Conservation (phyloP, 2,888 invertebrate genomes). For the Lissonota sp. region DNA sequence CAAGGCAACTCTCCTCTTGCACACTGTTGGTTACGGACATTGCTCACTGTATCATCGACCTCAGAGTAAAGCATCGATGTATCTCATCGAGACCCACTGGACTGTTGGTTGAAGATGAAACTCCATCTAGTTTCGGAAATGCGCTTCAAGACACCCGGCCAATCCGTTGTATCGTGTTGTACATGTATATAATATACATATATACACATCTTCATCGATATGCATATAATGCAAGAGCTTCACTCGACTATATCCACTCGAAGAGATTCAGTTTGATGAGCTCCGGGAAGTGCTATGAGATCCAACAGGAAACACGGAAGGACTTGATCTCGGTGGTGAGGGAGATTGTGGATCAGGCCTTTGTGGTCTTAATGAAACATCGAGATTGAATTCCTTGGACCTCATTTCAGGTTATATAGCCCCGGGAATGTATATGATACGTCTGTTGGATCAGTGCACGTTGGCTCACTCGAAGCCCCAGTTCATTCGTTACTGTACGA, state of each 20-base stretch:
- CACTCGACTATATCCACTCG: conserved; percentile 25
- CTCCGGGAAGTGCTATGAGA: conserved; percentile 23
- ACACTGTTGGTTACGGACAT: not conserved
- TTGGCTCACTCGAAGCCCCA: too few relatives aligned
- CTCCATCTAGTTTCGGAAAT: conserved; percentile 26
- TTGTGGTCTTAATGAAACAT: conserved; percentile 54
- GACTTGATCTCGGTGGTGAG: conserved; percentile 5
- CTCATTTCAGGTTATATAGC: conserved; percentile 6
- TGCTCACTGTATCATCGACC: conserved; percentile 5
- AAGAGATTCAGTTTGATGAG: conserved; percentile 45
- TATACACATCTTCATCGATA: conserved; percentile 47
- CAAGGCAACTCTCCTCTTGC: conserved; percentile 22
- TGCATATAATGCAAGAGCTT: conserved; percentile 46
- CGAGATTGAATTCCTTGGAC: conserved; percentile 39
- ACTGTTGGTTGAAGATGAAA: conserved; percentile 37
- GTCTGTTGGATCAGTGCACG: too few relatives aligned
- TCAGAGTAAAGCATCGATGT: conserved; percentile 12
- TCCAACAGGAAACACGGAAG: conserved; percentile 23
- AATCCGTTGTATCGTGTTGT: not conserved
- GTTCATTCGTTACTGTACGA: too few relatives aligned
- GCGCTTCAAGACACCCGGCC: conserved; percentile 26
- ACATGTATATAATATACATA: too few relatives aligned
- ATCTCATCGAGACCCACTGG: conserved; percentile 4
- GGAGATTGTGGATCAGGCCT: conserved; percentile 12
- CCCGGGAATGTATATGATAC: too few relatives aligned